These are phyloP conservation scores for Linnaemya vulpina DNA, from an alignment of 2,888 invertebrate species.

Conservation along the genomic window DNA sequence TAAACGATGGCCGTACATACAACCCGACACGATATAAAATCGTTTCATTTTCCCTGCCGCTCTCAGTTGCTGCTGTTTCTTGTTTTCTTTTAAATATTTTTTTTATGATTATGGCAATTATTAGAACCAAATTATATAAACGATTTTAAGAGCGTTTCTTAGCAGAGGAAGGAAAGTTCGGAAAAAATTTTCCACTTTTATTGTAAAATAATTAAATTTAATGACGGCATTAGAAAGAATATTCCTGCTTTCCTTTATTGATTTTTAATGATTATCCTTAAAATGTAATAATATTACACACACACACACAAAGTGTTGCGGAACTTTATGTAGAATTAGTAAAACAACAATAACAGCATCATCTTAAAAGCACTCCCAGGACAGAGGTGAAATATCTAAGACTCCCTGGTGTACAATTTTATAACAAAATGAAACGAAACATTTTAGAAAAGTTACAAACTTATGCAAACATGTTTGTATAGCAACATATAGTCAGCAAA, in stretches of 20 bases:
- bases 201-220: slow-evolving; percentile 27
- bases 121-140: slow-evolving; percentile 4
- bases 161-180: neutral
- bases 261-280: neutral
- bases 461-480: neutral
- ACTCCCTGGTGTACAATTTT: slow-evolving; percentile 47
- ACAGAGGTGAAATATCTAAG: slow-evolving; percentile 7
- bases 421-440: slow-evolving; percentile 9
- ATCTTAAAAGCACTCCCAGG: slow-evolving; percentile 1
- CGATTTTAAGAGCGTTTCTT: neutral
- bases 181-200: neutral
- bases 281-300: too few species aligned
- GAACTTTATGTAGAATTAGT: neutral
- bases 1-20: slow-evolving; percentile 37
- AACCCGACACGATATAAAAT: neutral
- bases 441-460: neutral
- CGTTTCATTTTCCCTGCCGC: neutral
- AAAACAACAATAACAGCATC: slow-evolving; percentile 1
- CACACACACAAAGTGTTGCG: neutral
- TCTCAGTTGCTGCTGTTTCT: neutral
- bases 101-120: slow-evolving; percentile 31
- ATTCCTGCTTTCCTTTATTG: neutral
- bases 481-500: neutral
- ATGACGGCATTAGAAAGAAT: neutral
- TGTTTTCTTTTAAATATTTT: neutral